Evolutionary conservation across 2,113 vertebrate species (phyloP).

Genomic region (Dromaius novaehollandiae): DNA sequence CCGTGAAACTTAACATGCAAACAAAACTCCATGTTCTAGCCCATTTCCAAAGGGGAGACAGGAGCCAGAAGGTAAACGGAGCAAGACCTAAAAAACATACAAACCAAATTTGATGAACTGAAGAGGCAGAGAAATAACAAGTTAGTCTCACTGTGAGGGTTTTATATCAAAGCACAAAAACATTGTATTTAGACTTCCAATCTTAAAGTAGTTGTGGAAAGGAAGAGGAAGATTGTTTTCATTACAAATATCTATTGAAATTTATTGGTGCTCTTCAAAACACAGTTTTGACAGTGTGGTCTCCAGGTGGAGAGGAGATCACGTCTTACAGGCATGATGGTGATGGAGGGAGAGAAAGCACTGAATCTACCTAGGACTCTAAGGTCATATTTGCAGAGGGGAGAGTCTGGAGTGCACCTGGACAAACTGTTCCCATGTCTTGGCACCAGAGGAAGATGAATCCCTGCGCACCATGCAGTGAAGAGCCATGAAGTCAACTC

Average conservation of each 20-base stretch:
- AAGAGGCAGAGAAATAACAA: neutral
- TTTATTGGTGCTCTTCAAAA: neutral
- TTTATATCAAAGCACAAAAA: neutral
- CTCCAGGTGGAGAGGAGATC: neutral
- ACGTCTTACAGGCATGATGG: neutral
- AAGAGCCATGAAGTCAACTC: neutral
- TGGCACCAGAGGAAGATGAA: neutral
- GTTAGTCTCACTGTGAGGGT: neutral
- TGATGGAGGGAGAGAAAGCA: neutral
- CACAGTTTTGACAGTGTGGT: neutral
- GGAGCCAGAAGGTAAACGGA: neutral
- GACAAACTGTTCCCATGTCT: neutral
- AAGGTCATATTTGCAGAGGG: neutral
- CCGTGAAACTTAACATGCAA: neutral
- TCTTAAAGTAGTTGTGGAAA: neutral
- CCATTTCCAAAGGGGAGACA: neutral
- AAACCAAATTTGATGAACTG: constrained; percentile 1
- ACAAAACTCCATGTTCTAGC: neutral
- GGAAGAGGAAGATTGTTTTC: neutral
- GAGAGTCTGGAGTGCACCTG: neutral
- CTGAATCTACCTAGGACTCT: accelerated
- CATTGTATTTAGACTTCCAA: neutral
- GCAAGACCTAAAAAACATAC: neutral
- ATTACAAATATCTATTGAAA: neutral
- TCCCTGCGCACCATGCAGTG: neutral